A percentile compares a stretch with the other conserved stretches of the same genome.
Evolutionary conservation across 2,113 vertebrate genomes (phyloP).

Genomic region (Psophia crepitans): DNA sequence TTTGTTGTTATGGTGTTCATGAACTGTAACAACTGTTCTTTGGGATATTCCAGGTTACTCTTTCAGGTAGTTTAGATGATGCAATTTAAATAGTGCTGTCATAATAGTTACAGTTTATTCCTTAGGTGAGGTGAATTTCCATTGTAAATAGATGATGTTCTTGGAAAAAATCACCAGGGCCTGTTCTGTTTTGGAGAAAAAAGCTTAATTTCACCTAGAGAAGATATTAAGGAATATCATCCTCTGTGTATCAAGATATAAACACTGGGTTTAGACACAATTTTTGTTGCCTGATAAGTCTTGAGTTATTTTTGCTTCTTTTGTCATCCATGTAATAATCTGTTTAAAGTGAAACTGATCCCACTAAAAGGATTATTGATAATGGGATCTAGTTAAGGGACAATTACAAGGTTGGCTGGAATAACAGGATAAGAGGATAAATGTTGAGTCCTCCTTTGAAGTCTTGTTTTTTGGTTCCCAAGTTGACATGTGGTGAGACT

Average conservation of each 20-base stretch:
- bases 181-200: background rate
- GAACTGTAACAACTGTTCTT: background rate
- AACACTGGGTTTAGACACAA: background rate
- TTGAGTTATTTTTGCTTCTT: background rate
- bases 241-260: background rate
- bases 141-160: background rate
- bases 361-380: background rate
- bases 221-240: background rate
- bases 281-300: background rate
- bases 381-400: background rate
- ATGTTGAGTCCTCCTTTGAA: background rate
- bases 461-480: background rate
- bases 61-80: background rate
- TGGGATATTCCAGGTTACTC: background rate
- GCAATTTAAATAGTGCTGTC: background rate
- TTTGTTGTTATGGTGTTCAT: background rate
- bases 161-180: background rate
- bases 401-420: background rate
- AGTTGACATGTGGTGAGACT: background rate
- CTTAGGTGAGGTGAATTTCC: background rate
- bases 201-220: background rate
- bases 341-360: background rate
- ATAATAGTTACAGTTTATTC: background rate
- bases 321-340: background rate
- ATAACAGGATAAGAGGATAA: constrained; percentile 3